Evolutionary conservation across 2,888 invertebrate genomes (phyloP).

Genomic region (Cheilosia urbana): DNA sequence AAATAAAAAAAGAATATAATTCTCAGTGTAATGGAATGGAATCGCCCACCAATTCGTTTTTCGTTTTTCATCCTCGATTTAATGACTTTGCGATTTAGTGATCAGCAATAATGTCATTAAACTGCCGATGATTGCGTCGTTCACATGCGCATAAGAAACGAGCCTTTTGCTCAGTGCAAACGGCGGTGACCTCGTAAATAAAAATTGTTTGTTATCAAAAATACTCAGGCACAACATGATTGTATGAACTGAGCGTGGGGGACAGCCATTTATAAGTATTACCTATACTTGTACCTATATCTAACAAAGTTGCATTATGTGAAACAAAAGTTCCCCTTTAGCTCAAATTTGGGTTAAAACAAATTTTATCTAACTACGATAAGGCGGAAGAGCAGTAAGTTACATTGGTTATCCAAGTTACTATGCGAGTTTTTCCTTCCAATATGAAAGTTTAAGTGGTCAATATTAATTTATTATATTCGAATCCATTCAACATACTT

Average conservation of each 20-base stretch:
- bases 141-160: constrained; percentile 4
- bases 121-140: neutral
- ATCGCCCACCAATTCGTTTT: neutral
- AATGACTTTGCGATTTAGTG: neutral
- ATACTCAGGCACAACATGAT: constrained; percentile 11
- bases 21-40: neutral
- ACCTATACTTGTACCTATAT: neutral
- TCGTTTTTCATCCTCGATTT: neutral
- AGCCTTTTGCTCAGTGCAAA: neutral
- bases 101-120: constrained; percentile 16
- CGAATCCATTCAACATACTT: constrained; percentile 13
- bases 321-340: neutral
- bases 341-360: constrained; percentile 1
- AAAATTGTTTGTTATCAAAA: constrained; percentile 23
- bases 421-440: constrained; percentile 5
- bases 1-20: neutral
- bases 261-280: neutral
- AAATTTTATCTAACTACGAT: constrained; percentile 20
- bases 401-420: constrained; percentile 21
- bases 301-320: neutral
- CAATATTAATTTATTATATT: constrained; percentile 11
- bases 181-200: constrained; percentile 30
- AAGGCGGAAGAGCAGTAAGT: constrained; percentile 2
- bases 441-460: constrained; percentile 16
- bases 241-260: constrained; percentile 1